Evolutionary conservation across 2,113 vertebrate genomes (phyloP).

Genomic region (Laticauda laticaudata): DNA sequence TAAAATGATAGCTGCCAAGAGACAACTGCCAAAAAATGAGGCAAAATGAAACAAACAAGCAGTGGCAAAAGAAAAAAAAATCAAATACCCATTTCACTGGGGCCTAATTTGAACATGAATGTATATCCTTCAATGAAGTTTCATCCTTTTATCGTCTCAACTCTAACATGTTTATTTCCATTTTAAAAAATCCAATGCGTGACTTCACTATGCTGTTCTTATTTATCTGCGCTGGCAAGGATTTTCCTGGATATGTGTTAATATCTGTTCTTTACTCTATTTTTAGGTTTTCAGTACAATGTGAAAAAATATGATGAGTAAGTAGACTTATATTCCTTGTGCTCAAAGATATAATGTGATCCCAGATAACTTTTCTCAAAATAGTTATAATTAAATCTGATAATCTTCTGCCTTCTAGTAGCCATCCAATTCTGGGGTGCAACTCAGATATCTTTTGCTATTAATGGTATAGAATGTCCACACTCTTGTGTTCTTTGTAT

Average conservation of each 20-base stretch:
- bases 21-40: background rate
- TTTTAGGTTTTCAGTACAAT: slow-evolving; percentile 59
- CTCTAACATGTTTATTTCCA: background rate
- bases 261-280: slow-evolving; percentile 6
- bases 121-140: background rate
- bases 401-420: background rate
- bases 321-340: slow-evolving; percentile 28
- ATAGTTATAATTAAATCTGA: background rate
- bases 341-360: background rate
- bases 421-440: background rate
- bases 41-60: background rate
- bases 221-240: background rate
- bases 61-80: background rate
- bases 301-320: slow-evolving; percentile 65
- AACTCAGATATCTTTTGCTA: background rate
- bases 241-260: background rate
- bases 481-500: background rate
- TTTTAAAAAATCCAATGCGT: background rate
- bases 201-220: too few species aligned
- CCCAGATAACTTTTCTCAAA: background rate
- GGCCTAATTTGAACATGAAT: background rate
- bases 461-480: background rate
- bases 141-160: background rate
- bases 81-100: background rate
- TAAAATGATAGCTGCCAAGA: background rate